Percentiles rank a stretch among this genome's conserved stretches.
Conservation (phyloP, 2,113 vertebrate species). For the Corythoichthys haematopterus region DNA sequence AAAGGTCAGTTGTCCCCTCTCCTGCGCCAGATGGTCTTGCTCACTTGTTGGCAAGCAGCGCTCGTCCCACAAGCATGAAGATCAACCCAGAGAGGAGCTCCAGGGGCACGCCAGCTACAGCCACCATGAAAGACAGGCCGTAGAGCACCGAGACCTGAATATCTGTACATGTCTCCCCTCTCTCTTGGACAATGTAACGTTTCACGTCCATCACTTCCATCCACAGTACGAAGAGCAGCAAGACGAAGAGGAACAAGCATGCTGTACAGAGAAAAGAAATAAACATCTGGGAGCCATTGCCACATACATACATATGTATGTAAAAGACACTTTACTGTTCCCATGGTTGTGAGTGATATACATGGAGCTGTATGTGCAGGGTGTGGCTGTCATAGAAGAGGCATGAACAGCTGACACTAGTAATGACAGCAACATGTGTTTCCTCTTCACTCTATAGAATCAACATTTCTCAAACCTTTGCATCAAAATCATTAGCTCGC, state of each 20-base stretch:
- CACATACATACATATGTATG: constrained; percentile 13
- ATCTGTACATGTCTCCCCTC: constrained; percentile 61
- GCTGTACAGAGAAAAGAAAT: constrained; percentile 59
- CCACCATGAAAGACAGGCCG: constrained; percentile 83
- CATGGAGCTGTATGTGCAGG: constrained; percentile 21
- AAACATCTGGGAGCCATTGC: background rate
- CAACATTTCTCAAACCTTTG: background rate
- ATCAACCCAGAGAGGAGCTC: constrained; percentile 75
- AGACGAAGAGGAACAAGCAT: constrained; percentile 70
- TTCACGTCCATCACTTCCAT: constrained; percentile 81
- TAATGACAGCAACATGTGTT: constrained; percentile 15
- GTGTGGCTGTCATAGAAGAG: constrained; percentile 38
- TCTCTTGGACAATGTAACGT: constrained; percentile 80
- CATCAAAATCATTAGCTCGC: background rate
- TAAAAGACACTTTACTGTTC: constrained; percentile 12
- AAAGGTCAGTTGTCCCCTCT: constrained; percentile 32
- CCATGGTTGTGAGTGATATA: constrained; percentile 22
- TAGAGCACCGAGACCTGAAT: constrained; percentile 70
- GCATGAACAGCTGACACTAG: constrained; percentile 51
- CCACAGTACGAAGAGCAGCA: constrained; percentile 83
- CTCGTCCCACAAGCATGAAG: constrained; percentile 76
- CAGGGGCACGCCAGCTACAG: constrained; percentile 74
- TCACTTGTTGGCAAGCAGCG: constrained; percentile 57
- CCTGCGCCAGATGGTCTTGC: background rate
- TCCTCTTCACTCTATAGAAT: background rate